Evolutionary conservation across 2,113 vertebrate species (phyloP).

Genomic region (Oncorhynchus nerka): DNA sequence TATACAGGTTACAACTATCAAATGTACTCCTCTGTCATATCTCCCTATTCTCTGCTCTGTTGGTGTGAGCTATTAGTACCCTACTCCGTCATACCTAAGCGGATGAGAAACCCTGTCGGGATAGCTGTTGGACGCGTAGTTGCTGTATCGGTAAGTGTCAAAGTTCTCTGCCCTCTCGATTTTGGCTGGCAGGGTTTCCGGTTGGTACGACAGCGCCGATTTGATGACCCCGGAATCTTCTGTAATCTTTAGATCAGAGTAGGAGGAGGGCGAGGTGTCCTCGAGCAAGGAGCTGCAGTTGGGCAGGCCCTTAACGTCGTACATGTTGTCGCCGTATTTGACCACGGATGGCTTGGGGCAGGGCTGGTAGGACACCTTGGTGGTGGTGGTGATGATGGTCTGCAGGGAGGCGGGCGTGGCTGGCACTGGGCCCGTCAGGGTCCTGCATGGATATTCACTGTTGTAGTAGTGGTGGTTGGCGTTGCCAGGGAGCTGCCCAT

Average conservation of each 20-base stretch:
- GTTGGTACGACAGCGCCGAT: conserved; percentile 75
- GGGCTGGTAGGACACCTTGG: conserved; percentile 93
- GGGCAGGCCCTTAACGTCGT: conserved; percentile 68
- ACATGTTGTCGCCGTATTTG: neutral
- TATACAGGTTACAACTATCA: neutral
- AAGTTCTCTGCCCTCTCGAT: conserved; percentile 67
- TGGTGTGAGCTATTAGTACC: conserved; percentile 63
- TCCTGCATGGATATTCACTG: conserved; percentile 82
- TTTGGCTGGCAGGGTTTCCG: conserved; percentile 69
- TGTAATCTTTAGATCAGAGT: conserved; percentile 79
- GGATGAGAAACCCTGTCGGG: conserved; percentile 62
- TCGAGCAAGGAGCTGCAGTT: conserved; percentile 78
- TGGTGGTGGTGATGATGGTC: conserved; percentile 94
- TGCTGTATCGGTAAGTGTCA: conserved; percentile 75
- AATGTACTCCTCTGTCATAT: neutral
- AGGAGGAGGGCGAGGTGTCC: conserved; percentile 66
- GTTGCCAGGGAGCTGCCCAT: conserved; percentile 43
- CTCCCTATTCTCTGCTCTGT: neutral
- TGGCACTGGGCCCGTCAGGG: conserved; percentile 62
- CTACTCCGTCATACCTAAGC: conserved; percentile 67
- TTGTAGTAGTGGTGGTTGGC: conserved; percentile 73
- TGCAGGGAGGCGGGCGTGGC: conserved; percentile 79
- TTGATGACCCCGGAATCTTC: conserved; percentile 82
- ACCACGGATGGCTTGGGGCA: conserved; percentile 75
- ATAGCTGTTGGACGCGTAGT: conserved; percentile 52